Evolutionary conservation across 2,888 invertebrate species (phyloP), one percentile per base, ranked within the genome.

Genomic region (Caenorhabditis sp.): DNA sequence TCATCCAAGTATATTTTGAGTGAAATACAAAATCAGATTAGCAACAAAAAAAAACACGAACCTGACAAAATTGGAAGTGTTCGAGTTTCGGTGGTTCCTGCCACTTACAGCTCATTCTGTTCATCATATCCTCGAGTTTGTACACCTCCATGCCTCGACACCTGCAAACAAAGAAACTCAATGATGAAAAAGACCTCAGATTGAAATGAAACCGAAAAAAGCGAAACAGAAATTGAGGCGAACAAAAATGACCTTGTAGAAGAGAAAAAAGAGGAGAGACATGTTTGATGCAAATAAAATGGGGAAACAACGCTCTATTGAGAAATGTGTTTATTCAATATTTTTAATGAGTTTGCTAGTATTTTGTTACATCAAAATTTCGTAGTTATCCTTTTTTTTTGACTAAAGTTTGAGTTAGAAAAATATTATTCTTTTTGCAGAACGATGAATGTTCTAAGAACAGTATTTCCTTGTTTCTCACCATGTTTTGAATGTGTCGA

Each of bases 401-500:
- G 5, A 4, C 17, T 21, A 21, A 51, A 5, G 5, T 50, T 19
- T 4, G 4, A 50, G 17, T 50, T 50, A 8, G 14, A 31, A 31
- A n/a, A n/a, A n/a, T n/a, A 3, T 51, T 21, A 10, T 21, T 51
- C 21, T 23, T 51, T 51, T 19, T 51, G 2, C 43, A 43, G 43
- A 17, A 43, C 55, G 43, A 72, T 72, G 72, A 55, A 72, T 43
- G 31, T 23, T 14, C 14, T 72, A 23, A 19, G 55, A 49, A 31
- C 19, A 8, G n/a, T 67, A 0, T 68, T 67, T 21, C 69, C 76
- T 19, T 79, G 77, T 31, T 71, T 77, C 23, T 62, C 77, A 3
- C 71, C 72, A 0, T 77, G 79, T 59, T 73, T 80, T 24, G 77
- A 81, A 17, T 81, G 81, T 54, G 54, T 77, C 1, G 79, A 82